phyloP scores from a whole-genome alignment of 2,888 invertebrate genomes.

The Cheilosia urbana region DNA sequence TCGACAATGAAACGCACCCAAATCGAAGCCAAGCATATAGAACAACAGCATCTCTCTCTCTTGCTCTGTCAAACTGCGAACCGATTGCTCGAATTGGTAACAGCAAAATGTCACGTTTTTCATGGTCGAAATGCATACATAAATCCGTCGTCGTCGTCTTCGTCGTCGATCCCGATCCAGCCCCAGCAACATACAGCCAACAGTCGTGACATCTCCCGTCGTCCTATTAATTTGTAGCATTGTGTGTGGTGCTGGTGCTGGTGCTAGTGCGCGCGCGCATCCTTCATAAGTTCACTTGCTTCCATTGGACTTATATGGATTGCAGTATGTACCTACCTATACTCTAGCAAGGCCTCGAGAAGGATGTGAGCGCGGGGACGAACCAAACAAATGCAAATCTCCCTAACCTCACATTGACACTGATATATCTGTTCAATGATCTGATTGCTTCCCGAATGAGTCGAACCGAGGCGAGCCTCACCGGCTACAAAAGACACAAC shows the following conservation, averaged over 20 bases:
- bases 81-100: slow-evolving; percentile 79
- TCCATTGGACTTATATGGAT: slow-evolving; percentile 26
- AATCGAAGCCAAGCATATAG: neutral
- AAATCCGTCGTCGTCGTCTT: slow-evolving; percentile 68
- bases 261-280: slow-evolving; percentile 73
- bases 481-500: slow-evolving; percentile 41
- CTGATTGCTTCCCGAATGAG: slow-evolving; percentile 75
- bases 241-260: slow-evolving; percentile 77
- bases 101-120: slow-evolving; percentile 84
- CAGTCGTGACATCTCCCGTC: slow-evolving; percentile 82
- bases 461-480: slow-evolving; percentile 56
- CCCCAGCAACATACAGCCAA: slow-evolving; percentile 40
- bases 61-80: slow-evolving; percentile 20
- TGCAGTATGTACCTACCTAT: neutral
- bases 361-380: slow-evolving; percentile 2
- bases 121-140: slow-evolving; percentile 80
- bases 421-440: slow-evolving; percentile 76
- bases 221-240: slow-evolving; percentile 79
- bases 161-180: slow-evolving; percentile 57
- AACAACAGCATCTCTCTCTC: neutral
- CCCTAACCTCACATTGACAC: slow-evolving; percentile 75
- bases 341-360: slow-evolving; percentile 76
- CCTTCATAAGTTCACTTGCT: slow-evolving; percentile 75
- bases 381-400: slow-evolving; percentile 72
- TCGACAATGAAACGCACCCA: slow-evolving; percentile 69